Conservation (phyloP, 2,888 invertebrate species). For the Heterodera filipjevi region DNA sequence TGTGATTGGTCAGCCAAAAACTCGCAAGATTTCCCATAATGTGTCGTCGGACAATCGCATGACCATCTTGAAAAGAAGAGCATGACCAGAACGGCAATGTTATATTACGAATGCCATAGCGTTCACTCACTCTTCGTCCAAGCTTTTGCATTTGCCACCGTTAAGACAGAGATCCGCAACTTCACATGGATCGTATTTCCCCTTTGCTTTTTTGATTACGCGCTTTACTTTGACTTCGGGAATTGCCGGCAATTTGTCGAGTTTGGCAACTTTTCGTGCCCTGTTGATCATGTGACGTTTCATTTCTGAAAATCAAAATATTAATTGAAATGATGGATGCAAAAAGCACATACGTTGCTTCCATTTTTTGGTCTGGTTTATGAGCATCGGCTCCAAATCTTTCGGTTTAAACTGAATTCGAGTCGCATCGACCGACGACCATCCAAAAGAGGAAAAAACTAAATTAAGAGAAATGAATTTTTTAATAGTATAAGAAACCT, state of each 20-base stretch:
- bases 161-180: conserved; percentile 20
- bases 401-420: not conserved
- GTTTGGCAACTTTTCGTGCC: not conserved
- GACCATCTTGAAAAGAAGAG: conserved; percentile 34
- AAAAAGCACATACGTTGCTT: not conserved
- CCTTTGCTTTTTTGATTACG: conserved; percentile 3
- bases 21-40: conserved; percentile 42
- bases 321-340: not conserved
- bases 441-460: not conserved
- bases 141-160: conserved; percentile 1
- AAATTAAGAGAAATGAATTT: not conserved
- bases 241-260: conserved; percentile 15
- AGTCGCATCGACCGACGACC: not conserved
- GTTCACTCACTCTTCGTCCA: conserved; percentile 13
- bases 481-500: not conserved
- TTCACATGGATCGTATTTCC: conserved; percentile 15
- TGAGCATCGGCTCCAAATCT: not conserved
- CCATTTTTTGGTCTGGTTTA: not conserved
- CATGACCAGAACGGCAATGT: conserved; percentile 13
- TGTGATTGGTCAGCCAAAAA: conserved; percentile 39
- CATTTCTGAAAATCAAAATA: not conserved
- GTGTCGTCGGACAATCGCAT: conserved; percentile 38
- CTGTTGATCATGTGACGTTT: not conserved
- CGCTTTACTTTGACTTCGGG: conserved; percentile 1
- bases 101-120: not conserved